Evolutionary conservation across 92 coral and sea anemone species (phyloP), one percentile per base, ranked within the genome.

Genomic region (Heliopora coerulea): DNA sequence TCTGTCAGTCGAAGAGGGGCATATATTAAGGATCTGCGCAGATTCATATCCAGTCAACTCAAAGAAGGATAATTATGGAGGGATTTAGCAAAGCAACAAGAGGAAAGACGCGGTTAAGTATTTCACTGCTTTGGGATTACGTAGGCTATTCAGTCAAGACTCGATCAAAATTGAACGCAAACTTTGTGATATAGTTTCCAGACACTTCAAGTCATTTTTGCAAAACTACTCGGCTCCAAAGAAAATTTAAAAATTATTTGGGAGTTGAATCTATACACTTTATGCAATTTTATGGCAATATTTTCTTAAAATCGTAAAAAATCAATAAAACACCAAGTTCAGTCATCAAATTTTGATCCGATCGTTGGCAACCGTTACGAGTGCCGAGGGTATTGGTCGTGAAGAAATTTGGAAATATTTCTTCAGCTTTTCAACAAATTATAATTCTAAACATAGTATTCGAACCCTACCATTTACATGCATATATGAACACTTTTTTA

Each of bases 301-400:
- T 27, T n/a, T 32, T 56, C 63, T 33, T 13, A 70, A 70, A 70
- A 49, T 30, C 26, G 52, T 1, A 19, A 70, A 70, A 68, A 70
- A 49, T 31, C 57, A 54, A 57, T 70, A 32, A 52, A 32, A 70
- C 25, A 54, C 58, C 25, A 70, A 48, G 32, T 18, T 8, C 32
- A 70, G 77, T 70, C 62, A 32, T 33, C 77, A 52, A 70, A 70
- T 70, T 70, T 70, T 70, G 77, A 70, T 70, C 77, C 77, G 49
- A 52, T 69, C 49, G 28, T 48, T 70, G 77, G 21, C 40, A 46
- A 70, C 62, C 56, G n/a, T 70, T 33, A 48, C 20, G 64, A 44
- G 62, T 10, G 19, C 62, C 48, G 54, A 20, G 32, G 34, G 24
- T 52, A 52, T 23, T 24, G 32, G 64, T 31, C 63, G 46, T 19